These are phyloP conservation scores for Delphinapterus leucas DNA, from an alignment of 2,113 vertebrate species.

Conservation along the genomic window DNA sequence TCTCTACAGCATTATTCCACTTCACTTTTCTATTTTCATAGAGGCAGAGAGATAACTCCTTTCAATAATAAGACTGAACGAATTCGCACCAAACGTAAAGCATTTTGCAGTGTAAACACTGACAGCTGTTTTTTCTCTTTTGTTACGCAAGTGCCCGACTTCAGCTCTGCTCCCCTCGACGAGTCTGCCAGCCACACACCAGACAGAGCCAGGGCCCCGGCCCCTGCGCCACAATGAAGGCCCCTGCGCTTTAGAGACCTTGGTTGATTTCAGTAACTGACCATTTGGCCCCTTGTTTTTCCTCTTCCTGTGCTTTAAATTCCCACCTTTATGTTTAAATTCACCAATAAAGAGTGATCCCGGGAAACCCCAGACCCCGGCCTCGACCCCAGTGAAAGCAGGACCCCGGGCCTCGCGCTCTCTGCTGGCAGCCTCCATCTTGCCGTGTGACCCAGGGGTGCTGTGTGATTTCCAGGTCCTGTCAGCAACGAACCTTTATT, in stretches of 20 bases:
- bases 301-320: not conserved
- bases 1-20: not conserved
- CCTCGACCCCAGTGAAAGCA: not conserved
- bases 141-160: not conserved
- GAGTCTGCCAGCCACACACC: fast-evolving
- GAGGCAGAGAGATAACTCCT: not conserved
- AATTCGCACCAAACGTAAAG: not conserved
- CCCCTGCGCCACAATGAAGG: too few species aligned
- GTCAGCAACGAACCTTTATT: fast-evolving
- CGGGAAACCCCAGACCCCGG: not conserved
- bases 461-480: not conserved
- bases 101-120: not conserved
- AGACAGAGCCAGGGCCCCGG: not conserved
- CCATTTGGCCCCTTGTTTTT: not conserved
- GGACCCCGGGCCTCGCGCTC: not conserved
- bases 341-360: not conserved
- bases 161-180: too few species aligned
- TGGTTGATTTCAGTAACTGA: not conserved
- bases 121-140: not conserved
- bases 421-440: fast-evolving
- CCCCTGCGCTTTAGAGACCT: fast-evolving
- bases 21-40: not conserved
- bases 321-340: not conserved
- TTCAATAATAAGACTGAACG: not conserved
- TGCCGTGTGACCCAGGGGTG: not conserved